A percentile compares a stretch with the other conserved stretches of the same genome.
Evolutionary conservation across 2,888 invertebrate species (phyloP).

Genomic region (Hirtodrosophila trivittata): DNA sequence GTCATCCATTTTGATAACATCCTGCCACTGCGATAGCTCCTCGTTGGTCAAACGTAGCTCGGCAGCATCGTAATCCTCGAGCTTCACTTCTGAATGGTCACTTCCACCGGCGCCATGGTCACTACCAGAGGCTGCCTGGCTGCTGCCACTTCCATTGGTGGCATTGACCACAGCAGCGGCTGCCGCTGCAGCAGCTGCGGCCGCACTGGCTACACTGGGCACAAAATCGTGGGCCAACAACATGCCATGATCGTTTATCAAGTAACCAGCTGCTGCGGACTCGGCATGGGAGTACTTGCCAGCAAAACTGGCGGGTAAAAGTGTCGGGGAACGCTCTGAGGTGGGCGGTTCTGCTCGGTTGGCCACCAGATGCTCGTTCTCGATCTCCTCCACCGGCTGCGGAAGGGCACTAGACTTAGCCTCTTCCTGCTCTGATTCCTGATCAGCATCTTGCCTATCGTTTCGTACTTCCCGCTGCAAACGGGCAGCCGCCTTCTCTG

Average conservation of each 20-base stretch:
- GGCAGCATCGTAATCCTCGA: slow-evolving; percentile 80
- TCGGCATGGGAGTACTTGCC: slow-evolving; percentile 65
- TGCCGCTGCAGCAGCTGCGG: slow-evolving; percentile 56
- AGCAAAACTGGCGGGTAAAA: slow-evolving; percentile 59
- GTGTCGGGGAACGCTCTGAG: slow-evolving; percentile 20
- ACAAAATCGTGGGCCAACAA: slow-evolving; percentile 79
- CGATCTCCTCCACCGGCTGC: slow-evolving; percentile 79
- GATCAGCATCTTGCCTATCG: slow-evolving; percentile 3
- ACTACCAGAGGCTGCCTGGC: slow-evolving; percentile 4
- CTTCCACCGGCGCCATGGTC: slow-evolving; percentile 28
- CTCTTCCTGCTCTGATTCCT: background rate
- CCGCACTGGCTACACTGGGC: slow-evolving; percentile 60
- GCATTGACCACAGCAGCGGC: slow-evolving; percentile 56
- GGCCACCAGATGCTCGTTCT: slow-evolving; percentile 68
- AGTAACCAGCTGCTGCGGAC: slow-evolving; percentile 52
- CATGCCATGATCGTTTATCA: slow-evolving; percentile 80
- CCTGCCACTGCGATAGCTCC: slow-evolving; percentile 83
- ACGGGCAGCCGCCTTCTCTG: slow-evolving; percentile 28
- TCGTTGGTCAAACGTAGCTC: slow-evolving; percentile 80
- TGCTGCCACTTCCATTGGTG: slow-evolving; percentile 20
- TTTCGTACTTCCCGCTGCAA: slow-evolving; percentile 9
- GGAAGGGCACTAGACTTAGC: slow-evolving; percentile 39
- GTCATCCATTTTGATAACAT: slow-evolving; percentile 94
- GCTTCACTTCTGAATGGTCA: slow-evolving; percentile 75
- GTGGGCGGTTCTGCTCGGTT: slow-evolving; percentile 57